Percentiles rank a stretch among this genome's conserved stretches.
Conservation (phyloP, 2,797 vertebrate species). For the Ctenosaura bakeri region DNA sequence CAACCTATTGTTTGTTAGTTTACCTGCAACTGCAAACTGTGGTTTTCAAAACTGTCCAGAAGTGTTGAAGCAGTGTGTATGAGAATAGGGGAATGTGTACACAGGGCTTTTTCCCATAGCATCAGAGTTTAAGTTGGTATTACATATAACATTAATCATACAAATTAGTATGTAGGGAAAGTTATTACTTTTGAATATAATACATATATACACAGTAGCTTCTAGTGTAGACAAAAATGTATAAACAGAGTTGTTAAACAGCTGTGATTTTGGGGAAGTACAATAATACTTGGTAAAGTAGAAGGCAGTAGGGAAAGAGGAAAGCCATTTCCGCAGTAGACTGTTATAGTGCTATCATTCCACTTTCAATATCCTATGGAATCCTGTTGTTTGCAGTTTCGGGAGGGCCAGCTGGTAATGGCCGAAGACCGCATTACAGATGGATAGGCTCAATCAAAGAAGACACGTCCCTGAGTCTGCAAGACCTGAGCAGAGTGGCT, state of each 20-base stretch:
- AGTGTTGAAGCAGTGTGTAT: not conserved
- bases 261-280: too few relatives aligned
- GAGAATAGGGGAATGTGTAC: not conserved
- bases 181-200: slow-evolving; percentile 19
- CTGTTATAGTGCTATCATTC: too few relatives aligned
- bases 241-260: not conserved
- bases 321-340: too few relatives aligned
- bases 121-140: not conserved
- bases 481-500: too few relatives aligned
- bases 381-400: too few relatives aligned
- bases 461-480: too few relatives aligned
- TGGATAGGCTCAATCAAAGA: too few relatives aligned
- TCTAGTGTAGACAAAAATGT: not conserved
- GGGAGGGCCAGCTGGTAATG: too few relatives aligned
- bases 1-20: not conserved
- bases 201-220: not conserved
- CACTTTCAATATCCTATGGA: too few relatives aligned
- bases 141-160: not conserved
- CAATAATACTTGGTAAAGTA: too few relatives aligned
- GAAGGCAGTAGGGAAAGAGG: too few relatives aligned
- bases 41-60: not conserved
- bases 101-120: not conserved
- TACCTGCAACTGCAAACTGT: not conserved
- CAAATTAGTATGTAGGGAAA: not conserved
- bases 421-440: too few relatives aligned